Percentiles rank a stretch among this genome's conserved stretches.
These are phyloP conservation scores for Frieseomelitta varia DNA, from an alignment of 1,140 invertebrate genomes.

Conservation along the genomic window DNA sequence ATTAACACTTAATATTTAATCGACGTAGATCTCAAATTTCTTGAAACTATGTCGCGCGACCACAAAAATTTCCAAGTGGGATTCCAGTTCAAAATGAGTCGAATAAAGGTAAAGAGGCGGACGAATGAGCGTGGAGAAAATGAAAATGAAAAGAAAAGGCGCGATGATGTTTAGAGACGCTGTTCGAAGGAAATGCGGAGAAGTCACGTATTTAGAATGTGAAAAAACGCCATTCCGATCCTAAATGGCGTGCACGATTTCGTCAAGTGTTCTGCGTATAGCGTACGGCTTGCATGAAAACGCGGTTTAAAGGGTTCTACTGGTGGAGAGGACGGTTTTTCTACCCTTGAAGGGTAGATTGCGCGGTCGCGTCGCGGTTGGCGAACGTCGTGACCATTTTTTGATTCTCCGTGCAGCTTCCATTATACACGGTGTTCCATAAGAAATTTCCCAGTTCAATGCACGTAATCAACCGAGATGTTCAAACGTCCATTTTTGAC, in stretches of 20 bases:
- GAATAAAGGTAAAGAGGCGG: background rate
- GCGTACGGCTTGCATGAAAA: background rate
- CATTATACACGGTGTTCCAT: background rate
- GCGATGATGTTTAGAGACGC: background rate
- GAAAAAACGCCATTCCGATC: background rate
- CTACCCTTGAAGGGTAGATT: conserved; percentile 1
- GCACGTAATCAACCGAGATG: too few relatives aligned
- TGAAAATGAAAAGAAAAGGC: background rate
- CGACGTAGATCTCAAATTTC: too few relatives aligned
- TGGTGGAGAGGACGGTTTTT: background rate
- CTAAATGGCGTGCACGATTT: background rate
- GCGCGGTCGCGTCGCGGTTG: conserved; percentile 2
- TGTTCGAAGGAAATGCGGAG: background rate
- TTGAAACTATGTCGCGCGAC: too few relatives aligned
- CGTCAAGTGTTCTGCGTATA: background rate
- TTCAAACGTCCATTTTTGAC: too few relatives aligned
- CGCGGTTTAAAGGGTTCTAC: background rate
- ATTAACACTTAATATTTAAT: too few relatives aligned
- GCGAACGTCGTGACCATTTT: background rate
- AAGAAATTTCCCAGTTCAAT: background rate
- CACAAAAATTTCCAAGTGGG: background rate
- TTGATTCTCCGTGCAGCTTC: background rate
- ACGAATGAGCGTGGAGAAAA: background rate
- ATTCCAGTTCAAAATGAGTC: background rate
- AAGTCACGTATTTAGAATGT: background rate